Evolutionary conservation across 2,113 vertebrate genomes (phyloP).

Genomic region (Forbesichthys agassizii): DNA sequence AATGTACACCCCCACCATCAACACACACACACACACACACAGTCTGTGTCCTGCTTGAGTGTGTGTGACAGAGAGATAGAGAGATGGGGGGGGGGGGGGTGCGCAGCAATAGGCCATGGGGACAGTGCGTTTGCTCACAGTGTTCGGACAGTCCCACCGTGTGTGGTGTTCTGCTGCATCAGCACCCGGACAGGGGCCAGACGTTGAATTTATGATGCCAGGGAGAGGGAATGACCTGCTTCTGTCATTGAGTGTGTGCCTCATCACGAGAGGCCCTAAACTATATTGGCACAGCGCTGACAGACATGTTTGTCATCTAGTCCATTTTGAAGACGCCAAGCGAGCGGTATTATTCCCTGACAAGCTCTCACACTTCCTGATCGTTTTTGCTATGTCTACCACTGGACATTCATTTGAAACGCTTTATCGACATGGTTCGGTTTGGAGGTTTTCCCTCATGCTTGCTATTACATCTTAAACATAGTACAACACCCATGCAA

Average conservation of each 20-base stretch:
- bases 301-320: slow-evolving; percentile 83
- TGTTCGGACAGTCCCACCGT: slow-evolving; percentile 71
- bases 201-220: slow-evolving; percentile 80
- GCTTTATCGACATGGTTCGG: neutral
- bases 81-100: neutral
- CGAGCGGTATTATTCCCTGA: slow-evolving; percentile 76
- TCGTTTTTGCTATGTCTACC: slow-evolving; percentile 19
- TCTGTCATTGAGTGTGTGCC: slow-evolving; percentile 82
- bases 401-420: slow-evolving; percentile 3
- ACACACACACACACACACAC: neutral
- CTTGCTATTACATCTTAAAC: neutral
- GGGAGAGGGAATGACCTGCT: slow-evolving; percentile 79
- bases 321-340: slow-evolving; percentile 79
- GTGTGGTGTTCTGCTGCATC: slow-evolving; percentile 78
- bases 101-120: slow-evolving; percentile 28
- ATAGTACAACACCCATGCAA: neutral
- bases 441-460: neutral
- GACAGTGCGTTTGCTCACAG: slow-evolving; percentile 69
- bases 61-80: neutral
- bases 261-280: slow-evolving; percentile 82
- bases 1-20: neutral
- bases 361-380: slow-evolving; percentile 63
- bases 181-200: slow-evolving; percentile 81
- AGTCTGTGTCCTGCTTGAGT: neutral
- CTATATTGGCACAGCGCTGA: slow-evolving; percentile 81